Percentiles rank a stretch among this genome's conserved stretches.
Evolutionary conservation across 2,113 vertebrate genomes (phyloP).

Genomic region (Sinocyclocheilus maitianheensis): DNA sequence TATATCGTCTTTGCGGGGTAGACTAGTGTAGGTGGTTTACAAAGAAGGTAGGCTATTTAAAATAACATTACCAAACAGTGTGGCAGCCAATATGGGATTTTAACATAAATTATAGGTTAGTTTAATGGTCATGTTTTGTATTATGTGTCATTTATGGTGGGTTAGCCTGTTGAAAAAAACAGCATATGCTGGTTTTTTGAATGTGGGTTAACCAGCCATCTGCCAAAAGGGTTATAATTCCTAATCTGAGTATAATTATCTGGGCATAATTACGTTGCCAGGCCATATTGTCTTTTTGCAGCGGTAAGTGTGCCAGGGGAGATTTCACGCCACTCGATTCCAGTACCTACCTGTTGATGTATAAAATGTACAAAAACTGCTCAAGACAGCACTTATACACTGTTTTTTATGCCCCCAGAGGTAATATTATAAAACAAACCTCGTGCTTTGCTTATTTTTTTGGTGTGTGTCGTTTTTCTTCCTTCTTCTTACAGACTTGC

Average conservation of each 20-base stretch:
- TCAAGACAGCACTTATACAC: neutral
- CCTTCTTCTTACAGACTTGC: neutral
- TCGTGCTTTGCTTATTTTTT: neutral
- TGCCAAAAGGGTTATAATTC: slow-evolving; percentile 43
- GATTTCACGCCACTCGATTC: neutral
- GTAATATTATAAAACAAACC: neutral
- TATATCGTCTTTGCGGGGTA: neutral
- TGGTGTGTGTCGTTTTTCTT: neutral
- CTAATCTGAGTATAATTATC: slow-evolving; percentile 33
- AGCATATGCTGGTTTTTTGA: neutral
- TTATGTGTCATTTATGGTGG: neutral
- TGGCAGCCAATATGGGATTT: neutral
- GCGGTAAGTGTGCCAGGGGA: neutral
- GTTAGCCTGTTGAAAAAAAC: neutral
- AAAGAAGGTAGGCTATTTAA: no score
- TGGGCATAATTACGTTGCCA: slow-evolving; percentile 13
- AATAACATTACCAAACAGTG: neutral
- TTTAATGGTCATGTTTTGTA: neutral
- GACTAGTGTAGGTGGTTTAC: no score
- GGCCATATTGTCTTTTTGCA: neutral
- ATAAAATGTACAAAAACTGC: neutral
- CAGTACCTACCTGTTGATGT: neutral
- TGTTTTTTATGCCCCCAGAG: neutral
- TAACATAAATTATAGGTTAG: neutral
- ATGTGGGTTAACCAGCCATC: slow-evolving; percentile 53